Base-by-base conservation (phyloP, 2,113 vertebrate genomes). In the Tringa solitaria region DNA sequence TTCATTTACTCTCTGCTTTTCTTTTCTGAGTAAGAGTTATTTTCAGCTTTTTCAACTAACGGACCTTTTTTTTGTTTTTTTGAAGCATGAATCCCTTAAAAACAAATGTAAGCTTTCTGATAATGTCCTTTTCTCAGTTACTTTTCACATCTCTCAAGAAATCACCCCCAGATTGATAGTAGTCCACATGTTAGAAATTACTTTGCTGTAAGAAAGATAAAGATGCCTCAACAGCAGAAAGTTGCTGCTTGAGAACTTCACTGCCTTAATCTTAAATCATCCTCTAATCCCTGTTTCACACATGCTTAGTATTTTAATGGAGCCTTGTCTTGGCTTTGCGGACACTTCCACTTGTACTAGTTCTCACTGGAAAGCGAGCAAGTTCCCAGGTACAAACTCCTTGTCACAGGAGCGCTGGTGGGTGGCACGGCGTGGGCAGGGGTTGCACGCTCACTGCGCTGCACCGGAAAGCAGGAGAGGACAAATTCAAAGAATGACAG, bases 391-490 rank as follows among this genome's bases (percentile, higher is more conserved):
- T 46, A 43, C 26, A 86, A 59, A 24, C 46, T 60, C 14, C 20
- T 23, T 41, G 53, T 56, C 39, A 13, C 60, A 26, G 50, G 19
- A 33, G 18, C 1, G 3, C 22, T 51, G 37, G 15, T 48, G 3
- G 3, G 1, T 45, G 28, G 27, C 24, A 18, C 0, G 6, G 7
- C 7, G 1, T 22, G 46, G 35, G 12, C 17, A 45, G 45, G 16
- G 15, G 20, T 68, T 79, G 27, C 9, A 3, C 8, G 6, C 8
- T 89, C 16, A 6, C 32, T 45, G 1, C 0, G 2, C 28, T 37
- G 32, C 28, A 9, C 0, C 72, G 77, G 37, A 84, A 76, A 54
- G 15, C 41, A 59, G 35, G 33, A 65, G 43, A 4, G 35, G 30
- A 63, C 10, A 57, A 54, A 75, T 8, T 37, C 30, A 46, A 14